Conservation (phyloP, 2,797 vertebrate species). For the Oreochromis grahami region DNA sequence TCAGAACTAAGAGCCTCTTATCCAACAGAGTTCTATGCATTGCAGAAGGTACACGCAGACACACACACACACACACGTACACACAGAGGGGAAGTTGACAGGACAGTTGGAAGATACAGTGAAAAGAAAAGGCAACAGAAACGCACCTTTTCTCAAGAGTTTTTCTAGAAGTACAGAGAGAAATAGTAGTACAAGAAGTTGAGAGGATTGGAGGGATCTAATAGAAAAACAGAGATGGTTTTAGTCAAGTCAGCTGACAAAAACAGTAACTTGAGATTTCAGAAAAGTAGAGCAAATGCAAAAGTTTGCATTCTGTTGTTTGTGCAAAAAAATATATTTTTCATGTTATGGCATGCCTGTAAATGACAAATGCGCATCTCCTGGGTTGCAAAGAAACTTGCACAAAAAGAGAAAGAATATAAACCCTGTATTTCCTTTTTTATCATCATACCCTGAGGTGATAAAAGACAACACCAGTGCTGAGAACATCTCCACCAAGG, state of each 20-base stretch:
- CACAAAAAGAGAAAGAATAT: neutral
- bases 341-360: neutral
- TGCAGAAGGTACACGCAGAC: neutral
- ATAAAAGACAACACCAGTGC: constrained; percentile 91
- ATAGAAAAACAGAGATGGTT: constrained; percentile 45
- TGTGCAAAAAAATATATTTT: constrained; percentile 2
- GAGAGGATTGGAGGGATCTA: constrained; percentile 47
- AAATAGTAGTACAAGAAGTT: constrained; percentile 44
- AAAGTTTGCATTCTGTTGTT: constrained; percentile 13
- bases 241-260: constrained; percentile 53
- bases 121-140: constrained; percentile 34
- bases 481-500: constrained; percentile 90
- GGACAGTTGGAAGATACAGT: constrained; percentile 46
- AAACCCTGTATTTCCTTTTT: neutral
- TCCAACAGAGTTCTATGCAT: constrained; percentile 27
- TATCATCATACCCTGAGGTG: constrained; percentile 85
- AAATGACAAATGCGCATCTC: neutral
- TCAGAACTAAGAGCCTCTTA: constrained; percentile 61
- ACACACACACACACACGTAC: neutral
- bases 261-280: constrained; percentile 15
- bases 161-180: constrained; percentile 66
- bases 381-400: neutral
- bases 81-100: constrained; percentile 34
- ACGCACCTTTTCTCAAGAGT: constrained; percentile 70
- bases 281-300: constrained; percentile 38